These are phyloP conservation scores for Iphiclides podalirius DNA, from an alignment of 2,888 invertebrate genomes.

Conservation along the genomic window DNA sequence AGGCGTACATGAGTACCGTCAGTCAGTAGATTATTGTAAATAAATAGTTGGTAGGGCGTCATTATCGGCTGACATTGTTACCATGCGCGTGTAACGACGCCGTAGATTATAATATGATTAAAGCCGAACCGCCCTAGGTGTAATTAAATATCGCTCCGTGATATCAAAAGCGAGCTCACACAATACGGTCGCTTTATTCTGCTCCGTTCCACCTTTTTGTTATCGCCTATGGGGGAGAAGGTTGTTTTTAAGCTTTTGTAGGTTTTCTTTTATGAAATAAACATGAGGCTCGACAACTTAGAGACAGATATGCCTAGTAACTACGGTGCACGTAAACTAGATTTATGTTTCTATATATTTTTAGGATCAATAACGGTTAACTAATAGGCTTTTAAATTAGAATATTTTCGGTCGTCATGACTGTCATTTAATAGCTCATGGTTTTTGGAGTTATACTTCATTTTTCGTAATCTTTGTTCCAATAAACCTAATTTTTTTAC, in stretches of 20 bases:
- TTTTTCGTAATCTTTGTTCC: too few relatives aligned
- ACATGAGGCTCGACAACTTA: neutral
- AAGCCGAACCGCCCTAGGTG: slow-evolving; percentile 24
- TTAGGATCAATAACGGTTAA: too few relatives aligned
- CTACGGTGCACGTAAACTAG: too few relatives aligned
- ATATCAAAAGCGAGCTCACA: slow-evolving; percentile 13
- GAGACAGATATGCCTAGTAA: too few relatives aligned
- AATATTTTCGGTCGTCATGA: too few relatives aligned
- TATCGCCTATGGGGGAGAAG: too few relatives aligned
- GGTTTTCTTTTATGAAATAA: neutral
- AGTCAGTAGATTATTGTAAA: slow-evolving; percentile 25
- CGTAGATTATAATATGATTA: slow-evolving; percentile 49
- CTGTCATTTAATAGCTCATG: too few relatives aligned
- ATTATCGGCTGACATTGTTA: slow-evolving; percentile 53
- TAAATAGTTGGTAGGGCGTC: slow-evolving; percentile 47
- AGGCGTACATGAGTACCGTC: neutral
- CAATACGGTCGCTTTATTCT: slow-evolving; percentile 22
- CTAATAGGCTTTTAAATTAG: too few relatives aligned
- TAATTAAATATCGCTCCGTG: slow-evolving; percentile 25
- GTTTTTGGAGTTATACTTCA: too few relatives aligned
- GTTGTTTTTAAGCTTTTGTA: slow-evolving; percentile 11
- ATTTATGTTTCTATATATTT: too few relatives aligned
- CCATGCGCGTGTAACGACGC: slow-evolving; percentile 41
- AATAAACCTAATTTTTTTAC: too few relatives aligned
- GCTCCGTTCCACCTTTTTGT: slow-evolving; percentile 1